Percentiles rank a stretch among this genome's conserved stretches.
Evolutionary conservation across 2,113 vertebrate species (phyloP).

Genomic region (Falco punctatus): DNA sequence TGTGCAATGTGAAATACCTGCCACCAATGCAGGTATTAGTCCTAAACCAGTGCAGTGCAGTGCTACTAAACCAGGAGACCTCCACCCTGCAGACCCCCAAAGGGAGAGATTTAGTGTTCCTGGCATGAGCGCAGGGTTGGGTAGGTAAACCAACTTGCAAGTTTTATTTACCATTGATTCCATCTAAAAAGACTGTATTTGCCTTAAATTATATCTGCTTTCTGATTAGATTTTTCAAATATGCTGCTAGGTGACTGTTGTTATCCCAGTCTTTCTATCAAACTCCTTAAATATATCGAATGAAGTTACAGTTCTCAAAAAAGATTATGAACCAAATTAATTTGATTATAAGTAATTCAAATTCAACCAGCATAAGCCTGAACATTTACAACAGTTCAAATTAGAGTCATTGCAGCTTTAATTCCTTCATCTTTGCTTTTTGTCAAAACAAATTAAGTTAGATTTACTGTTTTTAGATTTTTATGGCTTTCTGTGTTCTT

Average conservation of each 20-base stretch:
- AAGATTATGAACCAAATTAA: not conserved
- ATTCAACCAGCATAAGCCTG: not conserved
- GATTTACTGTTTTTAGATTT: slow-evolving; percentile 24
- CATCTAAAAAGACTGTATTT: not conserved
- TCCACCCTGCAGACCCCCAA: not conserved
- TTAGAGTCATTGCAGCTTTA: slow-evolving; percentile 13
- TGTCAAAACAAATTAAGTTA: slow-evolving; percentile 55
- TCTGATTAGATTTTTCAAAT: not conserved
- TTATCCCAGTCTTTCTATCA: not conserved
- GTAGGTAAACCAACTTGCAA: not conserved
- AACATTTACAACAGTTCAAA: slow-evolving; percentile 9
- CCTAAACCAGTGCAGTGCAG: not conserved
- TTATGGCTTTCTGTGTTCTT: slow-evolving; percentile 22
- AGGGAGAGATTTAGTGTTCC: not conserved
- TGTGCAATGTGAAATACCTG: not conserved
- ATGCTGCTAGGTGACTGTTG: not conserved
- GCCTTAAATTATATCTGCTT: not conserved
- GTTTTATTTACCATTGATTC: not conserved
- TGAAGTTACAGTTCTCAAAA: not conserved
- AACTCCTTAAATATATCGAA: not conserved
- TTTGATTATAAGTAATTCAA: slow-evolving; percentile 20
- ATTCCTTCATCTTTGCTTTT: slow-evolving; percentile 34
- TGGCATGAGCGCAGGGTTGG: not conserved
- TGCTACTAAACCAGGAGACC: not conserved
- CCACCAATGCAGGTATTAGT: not conserved